Evolutionary conservation across 2,797 vertebrate species (phyloP), one percentile per base, ranked within the genome.

Genomic region (Micropoecilia bifurca): DNA sequence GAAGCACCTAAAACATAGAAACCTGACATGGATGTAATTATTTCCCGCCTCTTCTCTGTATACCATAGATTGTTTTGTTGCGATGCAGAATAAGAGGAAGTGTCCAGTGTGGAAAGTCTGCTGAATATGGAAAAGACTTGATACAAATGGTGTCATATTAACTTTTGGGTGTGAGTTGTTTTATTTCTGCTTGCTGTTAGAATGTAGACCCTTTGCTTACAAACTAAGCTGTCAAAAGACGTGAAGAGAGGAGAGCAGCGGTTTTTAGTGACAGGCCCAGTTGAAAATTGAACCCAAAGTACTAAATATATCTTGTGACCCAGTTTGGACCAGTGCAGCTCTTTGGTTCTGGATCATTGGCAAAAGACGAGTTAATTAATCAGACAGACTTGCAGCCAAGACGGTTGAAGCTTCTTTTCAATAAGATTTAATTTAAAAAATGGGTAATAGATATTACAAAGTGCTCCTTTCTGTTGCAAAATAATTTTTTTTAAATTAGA

Each of bases 261-360:
- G 36, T 73, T 73, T 59, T 30, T 18, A 39, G 30, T 72, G 20
- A 33, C 18, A 57, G 20, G n/a, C 41, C 9, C n/a, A 22, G 10
- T 16, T 45, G 41, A 63, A 76, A 76, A 48, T 25, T 46, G 30
- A 66, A 22, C 18, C n/a, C 3, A 14, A 9, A 25, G 55, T 20
- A 30, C n/a, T 77, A 69, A 59, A 55, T 59, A 10, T 74, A 71
- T 28, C 68, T 71, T 28, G 25, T 76, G 71, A 55, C 41, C 20
- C 50, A 78, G 43, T 82, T 75, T 63, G n/a, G 53, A 78, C 14
- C 55, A 8, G 2, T 48, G 8, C 13, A 61, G 45, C n/a, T 41
- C 43, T 30, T 69, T 30, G 16, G 3, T 57, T 41, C 4, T 78
- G 33, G 33, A 9, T n/a, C 16, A 45, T 8, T 73, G 28, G 14